Conservation (phyloP, 2,888 invertebrate genomes). For the Luperina testacea region DNA sequence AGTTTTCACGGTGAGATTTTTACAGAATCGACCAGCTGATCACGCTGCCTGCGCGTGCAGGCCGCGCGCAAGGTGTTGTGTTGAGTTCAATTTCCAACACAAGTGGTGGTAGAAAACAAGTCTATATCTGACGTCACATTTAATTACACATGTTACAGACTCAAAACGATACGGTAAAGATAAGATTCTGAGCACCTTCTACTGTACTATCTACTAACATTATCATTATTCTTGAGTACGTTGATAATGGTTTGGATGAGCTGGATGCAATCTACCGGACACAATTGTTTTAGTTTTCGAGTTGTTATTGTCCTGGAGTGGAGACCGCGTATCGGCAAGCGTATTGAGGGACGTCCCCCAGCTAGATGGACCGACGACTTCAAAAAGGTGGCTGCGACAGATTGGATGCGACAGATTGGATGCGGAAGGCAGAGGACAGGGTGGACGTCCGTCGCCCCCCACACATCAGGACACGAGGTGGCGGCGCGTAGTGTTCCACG, state of each 20-base stretch:
- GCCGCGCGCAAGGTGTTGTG: neutral
- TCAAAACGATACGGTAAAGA: conserved; percentile 26
- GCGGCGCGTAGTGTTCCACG: no score
- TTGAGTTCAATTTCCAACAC: neutral
- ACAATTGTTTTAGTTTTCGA: neutral
- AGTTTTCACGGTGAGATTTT: no score
- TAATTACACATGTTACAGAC: neutral
- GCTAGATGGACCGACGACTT: no score
- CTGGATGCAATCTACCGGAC: conserved; percentile 15
- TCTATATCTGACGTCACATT: neutral
- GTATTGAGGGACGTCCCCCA: neutral
- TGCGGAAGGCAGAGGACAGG: no score
- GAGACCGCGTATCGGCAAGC: neutral
- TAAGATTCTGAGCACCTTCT: conserved; percentile 14
- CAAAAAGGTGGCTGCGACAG: no score
- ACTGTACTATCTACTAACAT: neutral
- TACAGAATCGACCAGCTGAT: no score
- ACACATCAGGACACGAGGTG: no score
- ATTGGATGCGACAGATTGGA: no score
- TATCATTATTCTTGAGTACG: conserved; percentile 43
- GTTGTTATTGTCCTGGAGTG: no score
- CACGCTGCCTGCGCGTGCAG: no score
- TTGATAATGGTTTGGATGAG: conserved; percentile 5
- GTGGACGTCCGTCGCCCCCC: no score
- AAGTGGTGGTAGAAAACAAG: neutral